Base-by-base conservation (phyloP, 1,140 invertebrate genomes). In the Steinernema khuongi region DNA sequence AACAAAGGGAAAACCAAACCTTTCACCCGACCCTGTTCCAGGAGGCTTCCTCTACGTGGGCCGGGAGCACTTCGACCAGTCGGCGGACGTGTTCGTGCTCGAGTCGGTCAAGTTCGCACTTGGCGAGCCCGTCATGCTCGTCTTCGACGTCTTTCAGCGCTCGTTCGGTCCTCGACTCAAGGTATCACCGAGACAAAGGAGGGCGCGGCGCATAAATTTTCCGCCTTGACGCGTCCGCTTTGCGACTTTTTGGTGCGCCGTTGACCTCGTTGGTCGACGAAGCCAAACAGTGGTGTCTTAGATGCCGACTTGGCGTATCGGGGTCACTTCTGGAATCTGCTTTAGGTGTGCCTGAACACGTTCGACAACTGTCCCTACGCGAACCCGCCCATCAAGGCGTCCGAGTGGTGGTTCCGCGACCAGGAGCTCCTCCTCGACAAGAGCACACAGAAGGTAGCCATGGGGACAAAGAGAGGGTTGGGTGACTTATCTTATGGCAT, bases 331-430 rank as follows among this genome's bases (percentile, higher is more conserved):
- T 22, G 50, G 7, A 60, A 7, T 4, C 50, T 60, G 50, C 7
- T 75, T 22, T 50, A 79, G 78, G 78, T 79, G 4, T 80, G 79
- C 68, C 31, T 80, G 19, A 78, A 80, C 71, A 41, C 74, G 18
- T 80, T 81, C 32, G 77, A 81, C 32, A 74, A 81, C 29, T 80
- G 79, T 67, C 79, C 79, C 0, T 80, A 82, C 43, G 31, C 67
- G n/a, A 80, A 72, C 19, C 80, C 79, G 17, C 69, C 74, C 18
- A 44, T 80, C 11, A 33, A 70, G n/a, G 73, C 77, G 31, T 17
- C 30, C 28, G 67, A 81, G 50, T 81, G 72, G 36, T 80, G 79
- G 79, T 36, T 67, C 14, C 50, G 32, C 4, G 80, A 79, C 32
- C 79, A 80, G 60, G 67, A 43, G 60, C 43, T 80, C 1, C 26